These are phyloP conservation scores for Metopolophium dirhodum DNA, from an alignment of 1,140 invertebrate genomes.

Conservation along the genomic window DNA sequence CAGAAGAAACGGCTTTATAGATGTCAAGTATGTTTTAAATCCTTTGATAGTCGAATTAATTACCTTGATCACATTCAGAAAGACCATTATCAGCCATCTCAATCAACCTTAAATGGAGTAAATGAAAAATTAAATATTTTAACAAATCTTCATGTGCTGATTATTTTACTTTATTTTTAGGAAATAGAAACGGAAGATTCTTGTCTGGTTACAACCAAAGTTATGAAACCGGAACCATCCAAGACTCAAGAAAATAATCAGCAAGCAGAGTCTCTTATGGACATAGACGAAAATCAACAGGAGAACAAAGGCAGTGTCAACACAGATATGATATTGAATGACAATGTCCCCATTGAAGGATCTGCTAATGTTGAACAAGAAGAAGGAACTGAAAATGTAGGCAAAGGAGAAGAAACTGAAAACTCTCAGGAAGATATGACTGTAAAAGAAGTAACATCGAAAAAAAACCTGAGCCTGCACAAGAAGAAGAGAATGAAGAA, in stretches of 20 bases:
- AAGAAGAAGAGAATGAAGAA: not conserved
- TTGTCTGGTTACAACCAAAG: not conserved
- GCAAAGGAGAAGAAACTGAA: not conserved
- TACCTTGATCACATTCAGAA: conserved; percentile 58
- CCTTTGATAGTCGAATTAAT: conserved; percentile 56
- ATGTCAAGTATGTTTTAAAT: conserved; percentile 58
- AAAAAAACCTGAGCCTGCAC: not conserved
- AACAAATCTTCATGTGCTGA: not conserved
- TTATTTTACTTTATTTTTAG: not conserved
- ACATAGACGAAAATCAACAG: not conserved
- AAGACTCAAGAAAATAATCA: not conserved
- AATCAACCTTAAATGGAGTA: not conserved
- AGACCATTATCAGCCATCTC: conserved; percentile 49
- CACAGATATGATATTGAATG: conserved; percentile 40
- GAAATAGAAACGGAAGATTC: conserved; percentile 9
- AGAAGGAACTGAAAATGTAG: not conserved
- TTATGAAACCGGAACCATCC: not conserved
- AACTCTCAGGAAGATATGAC: not conserved
- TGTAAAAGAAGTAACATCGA: not conserved
- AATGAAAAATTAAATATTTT: not conserved
- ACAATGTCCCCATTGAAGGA: not conserved
- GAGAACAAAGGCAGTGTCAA: not conserved
- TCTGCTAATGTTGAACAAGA: not conserved
- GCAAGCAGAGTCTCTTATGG: not conserved
- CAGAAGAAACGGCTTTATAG: conserved; percentile 47